phyloP scores from a whole-genome alignment of 2,888 invertebrate genomes.

The Ectropis crepuscularia region DNA sequence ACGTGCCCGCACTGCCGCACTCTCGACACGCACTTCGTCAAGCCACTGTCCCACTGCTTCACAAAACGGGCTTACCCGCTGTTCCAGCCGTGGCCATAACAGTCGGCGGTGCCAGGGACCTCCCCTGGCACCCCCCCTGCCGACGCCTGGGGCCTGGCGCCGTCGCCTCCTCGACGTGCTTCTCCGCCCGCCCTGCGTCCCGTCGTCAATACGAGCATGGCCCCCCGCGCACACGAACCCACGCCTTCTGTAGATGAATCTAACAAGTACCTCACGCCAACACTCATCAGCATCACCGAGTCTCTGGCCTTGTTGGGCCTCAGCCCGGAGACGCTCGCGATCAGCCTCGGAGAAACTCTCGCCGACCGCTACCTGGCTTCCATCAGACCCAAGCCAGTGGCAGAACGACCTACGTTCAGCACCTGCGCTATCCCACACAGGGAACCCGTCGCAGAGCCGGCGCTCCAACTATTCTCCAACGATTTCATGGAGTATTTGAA shows the following conservation, averaged over 20 bases:
- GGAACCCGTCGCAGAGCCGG: conserved; percentile 60
- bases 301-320: conserved; percentile 75
- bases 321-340: conserved; percentile 74
- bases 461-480: conserved; percentile 86
- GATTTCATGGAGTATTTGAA: conserved; percentile 86
- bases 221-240: conserved; percentile 62
- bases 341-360: conserved; percentile 78
- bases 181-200: conserved; percentile 77
- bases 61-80: conserved; percentile 89
- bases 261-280: conserved; percentile 61
- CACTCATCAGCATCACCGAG: conserved; percentile 74
- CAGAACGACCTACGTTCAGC: conserved; percentile 49
- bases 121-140: conserved; percentile 80
- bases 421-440: conserved; percentile 50
- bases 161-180: conserved; percentile 73
- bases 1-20: conserved; percentile 96
- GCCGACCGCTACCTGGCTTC: conserved; percentile 74
- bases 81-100: conserved; percentile 94
- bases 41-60: conserved; percentile 94
- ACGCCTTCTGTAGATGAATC: conserved; percentile 54
- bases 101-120: conserved; percentile 89
- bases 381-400: conserved; percentile 68
- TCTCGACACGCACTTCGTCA: conserved; percentile 97
- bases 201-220: conserved; percentile 82
- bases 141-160: conserved; percentile 70